Evolutionary conservation across 1,140 invertebrate genomes (phyloP).

Genomic region (Parapsyche elsis): DNA sequence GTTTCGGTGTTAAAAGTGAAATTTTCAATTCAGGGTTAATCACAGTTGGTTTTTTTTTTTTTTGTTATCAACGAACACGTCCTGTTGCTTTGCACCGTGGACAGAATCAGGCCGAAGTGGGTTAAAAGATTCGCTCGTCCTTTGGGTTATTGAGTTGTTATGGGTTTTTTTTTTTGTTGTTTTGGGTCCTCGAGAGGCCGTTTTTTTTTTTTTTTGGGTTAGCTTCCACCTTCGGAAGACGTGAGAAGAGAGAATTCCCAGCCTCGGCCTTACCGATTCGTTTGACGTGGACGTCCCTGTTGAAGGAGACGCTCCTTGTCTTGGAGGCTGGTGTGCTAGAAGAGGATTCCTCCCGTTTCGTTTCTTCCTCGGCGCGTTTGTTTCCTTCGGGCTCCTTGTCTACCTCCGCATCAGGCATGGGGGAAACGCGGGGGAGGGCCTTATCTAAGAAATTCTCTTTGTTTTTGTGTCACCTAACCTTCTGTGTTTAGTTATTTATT

Average conservation of each 20-base stretch:
- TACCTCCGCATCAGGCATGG: conserved; percentile 44
- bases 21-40: not conserved
- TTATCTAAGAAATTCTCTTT: conserved; percentile 13
- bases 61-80: not conserved
- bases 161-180: no score
- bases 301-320: conserved; percentile 79
- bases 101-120: no score
- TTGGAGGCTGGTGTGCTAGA: conserved; percentile 52
- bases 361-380: not conserved
- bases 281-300: conserved; percentile 89
- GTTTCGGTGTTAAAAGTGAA: not conserved
- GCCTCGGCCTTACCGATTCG: conserved; percentile 77
- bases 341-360: not conserved
- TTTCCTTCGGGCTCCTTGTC: conserved; percentile 30
- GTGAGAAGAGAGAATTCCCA: not conserved
- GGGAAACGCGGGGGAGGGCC: conserved; percentile 21
- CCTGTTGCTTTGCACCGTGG: no score
- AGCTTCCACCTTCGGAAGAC: conserved; percentile 9
- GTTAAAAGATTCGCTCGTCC: no score
- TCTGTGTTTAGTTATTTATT: conserved; percentile 5
- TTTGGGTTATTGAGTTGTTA: no score
- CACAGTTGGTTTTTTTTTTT: not conserved
- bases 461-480: not conserved
- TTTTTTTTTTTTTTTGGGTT: not conserved
- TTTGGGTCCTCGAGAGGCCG: no score